Percentiles rank a stretch among this genome's conserved stretches.
Conservation (phyloP, 2,888 invertebrate genomes). For the Stomorhina lunata region DNA sequence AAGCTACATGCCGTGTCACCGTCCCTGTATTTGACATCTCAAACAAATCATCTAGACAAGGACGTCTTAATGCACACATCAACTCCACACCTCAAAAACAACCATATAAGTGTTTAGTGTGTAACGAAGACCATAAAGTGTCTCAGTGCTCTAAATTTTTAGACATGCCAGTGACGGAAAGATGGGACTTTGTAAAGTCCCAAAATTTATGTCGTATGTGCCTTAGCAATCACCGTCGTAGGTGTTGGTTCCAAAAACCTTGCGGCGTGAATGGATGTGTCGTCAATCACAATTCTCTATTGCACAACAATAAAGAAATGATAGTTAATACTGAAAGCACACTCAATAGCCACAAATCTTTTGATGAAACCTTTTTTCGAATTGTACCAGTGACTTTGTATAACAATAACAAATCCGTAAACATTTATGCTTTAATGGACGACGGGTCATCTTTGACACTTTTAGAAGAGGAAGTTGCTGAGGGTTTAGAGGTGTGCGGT, state of each 20-base stretch:
- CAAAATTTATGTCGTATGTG: slow-evolving; percentile 15
- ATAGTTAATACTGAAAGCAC: neutral
- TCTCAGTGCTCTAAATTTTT: neutral
- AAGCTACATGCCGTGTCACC: neutral
- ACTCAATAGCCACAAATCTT: slow-evolving; percentile 1
- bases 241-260: slow-evolving; percentile 23
- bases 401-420: slow-evolving; percentile 3
- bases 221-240: neutral
- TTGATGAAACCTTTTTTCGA: slow-evolving; percentile 5
- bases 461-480: slow-evolving; percentile 26
- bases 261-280: slow-evolving; percentile 2
- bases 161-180: neutral
- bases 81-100: neutral
- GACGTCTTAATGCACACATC: neutral
- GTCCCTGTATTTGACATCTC: neutral
- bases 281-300: neutral
- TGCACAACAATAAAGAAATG: neutral
- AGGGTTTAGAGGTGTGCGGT: neutral
- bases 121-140: neutral
- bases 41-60: neutral
- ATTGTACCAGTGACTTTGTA: slow-evolving; percentile 21
- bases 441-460: slow-evolving; percentile 38
- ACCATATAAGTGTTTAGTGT: neutral
- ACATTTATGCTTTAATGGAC: slow-evolving; percentile 25
- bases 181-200: neutral